phyloP scores from a whole-genome alignment of 2,113 vertebrate genomes.

The Oreochromis niloticus region DNA sequence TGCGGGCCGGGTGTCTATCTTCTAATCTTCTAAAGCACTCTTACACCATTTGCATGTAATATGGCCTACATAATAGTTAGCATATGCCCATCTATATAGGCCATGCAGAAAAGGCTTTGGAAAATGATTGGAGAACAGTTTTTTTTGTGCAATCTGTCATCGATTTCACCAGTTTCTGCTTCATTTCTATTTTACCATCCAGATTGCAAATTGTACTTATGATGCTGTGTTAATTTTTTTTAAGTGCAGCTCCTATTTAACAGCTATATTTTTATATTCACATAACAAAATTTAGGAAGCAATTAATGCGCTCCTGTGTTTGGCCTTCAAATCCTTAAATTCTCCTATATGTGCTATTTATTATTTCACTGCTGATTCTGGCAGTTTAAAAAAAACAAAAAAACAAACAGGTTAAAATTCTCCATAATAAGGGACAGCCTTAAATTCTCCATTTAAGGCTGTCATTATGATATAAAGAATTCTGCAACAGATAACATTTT shows the following conservation, averaged over 20 bases:
- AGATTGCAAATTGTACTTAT: background rate
- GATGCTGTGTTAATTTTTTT: background rate
- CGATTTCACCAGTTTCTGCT: constrained; percentile 2
- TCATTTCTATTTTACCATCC: background rate
- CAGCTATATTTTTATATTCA: background rate
- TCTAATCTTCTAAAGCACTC: constrained; percentile 71
- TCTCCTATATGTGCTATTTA: background rate
- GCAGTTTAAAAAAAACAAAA: background rate
- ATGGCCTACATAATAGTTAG: constrained; percentile 58
- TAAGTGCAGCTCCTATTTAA: background rate
- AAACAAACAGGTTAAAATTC: background rate
- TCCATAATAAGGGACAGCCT: background rate
- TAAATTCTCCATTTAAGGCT: background rate
- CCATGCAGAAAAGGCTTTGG: constrained; percentile 6
- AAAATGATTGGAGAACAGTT: constrained; percentile 1
- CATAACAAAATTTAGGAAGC: background rate
- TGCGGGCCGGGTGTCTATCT: constrained; percentile 62
- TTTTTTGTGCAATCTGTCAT: background rate
- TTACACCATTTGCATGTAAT: constrained; percentile 59
- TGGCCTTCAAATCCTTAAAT: background rate
- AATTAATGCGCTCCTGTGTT: background rate
- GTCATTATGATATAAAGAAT: background rate
- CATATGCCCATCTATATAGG: constrained; percentile 24
- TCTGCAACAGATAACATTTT: background rate
- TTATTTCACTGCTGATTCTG: background rate